phyloP scores from a whole-genome alignment of 2,113 vertebrate genomes.

The Erpornis zantholeuca region DNA sequence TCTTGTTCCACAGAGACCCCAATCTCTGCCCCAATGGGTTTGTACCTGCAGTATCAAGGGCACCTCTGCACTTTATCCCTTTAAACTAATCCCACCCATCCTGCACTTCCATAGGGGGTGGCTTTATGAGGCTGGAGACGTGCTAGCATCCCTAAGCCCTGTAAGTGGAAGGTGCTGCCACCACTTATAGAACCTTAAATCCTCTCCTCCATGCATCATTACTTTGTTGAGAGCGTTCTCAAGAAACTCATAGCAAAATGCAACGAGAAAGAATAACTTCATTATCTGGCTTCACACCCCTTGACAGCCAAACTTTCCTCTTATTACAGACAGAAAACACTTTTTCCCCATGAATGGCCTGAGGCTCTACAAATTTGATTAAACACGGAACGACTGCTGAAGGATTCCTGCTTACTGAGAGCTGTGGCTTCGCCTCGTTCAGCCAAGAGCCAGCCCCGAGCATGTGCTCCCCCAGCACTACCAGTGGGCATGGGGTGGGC shows the following conservation, averaged over 20 bases:
- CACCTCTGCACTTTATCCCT: neutral
- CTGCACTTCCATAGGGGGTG: fast-evolving
- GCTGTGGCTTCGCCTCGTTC: fast-evolving
- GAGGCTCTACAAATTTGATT: neutral
- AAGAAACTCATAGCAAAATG: neutral
- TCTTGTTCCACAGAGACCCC: neutral
- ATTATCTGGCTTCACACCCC: neutral
- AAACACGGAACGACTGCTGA: neutral
- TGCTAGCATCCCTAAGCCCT: neutral
- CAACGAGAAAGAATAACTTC: neutral
- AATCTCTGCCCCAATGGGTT: neutral
- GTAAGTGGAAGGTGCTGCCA: neutral
- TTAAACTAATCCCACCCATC: neutral
- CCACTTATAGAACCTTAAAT: neutral
- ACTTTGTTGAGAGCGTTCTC: neutral
- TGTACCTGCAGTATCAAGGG: neutral
- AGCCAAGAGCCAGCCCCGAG: neutral
- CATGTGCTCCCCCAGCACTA: neutral
- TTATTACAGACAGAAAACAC: neutral
- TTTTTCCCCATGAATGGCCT: neutral
- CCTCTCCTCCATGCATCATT: neutral
- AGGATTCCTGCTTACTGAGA: neutral
- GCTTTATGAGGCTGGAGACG: neutral
- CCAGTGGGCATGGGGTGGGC: neutral
- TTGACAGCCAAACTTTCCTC: neutral